Percentiles rank a stretch among this genome's conserved stretches.
Conservation (phyloP, 2,113 vertebrate genomes). For the Crypturellus undulatus region DNA sequence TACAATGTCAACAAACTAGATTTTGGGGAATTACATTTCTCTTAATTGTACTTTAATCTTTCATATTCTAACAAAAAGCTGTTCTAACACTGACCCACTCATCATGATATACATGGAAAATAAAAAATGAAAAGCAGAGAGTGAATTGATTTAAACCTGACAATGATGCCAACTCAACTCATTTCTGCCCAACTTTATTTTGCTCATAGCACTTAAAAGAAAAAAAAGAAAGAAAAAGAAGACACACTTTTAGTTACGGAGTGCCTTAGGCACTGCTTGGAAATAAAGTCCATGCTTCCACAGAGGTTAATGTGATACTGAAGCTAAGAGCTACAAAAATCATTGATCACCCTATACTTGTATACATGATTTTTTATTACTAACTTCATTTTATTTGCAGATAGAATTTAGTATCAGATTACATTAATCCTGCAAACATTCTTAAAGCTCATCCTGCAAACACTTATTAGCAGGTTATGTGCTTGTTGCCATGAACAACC, state of each 20-base stretch:
- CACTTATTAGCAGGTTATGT: constrained; percentile 17
- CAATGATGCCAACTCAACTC: not conserved
- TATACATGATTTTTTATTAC: not conserved
- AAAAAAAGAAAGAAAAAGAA: not conserved
- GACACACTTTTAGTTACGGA: not conserved
- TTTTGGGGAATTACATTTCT: not conserved
- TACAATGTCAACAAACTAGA: not conserved
- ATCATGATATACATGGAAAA: not conserved
- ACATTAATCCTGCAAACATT: constrained; percentile 8
- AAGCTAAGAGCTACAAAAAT: not conserved
- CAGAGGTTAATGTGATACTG: not conserved
- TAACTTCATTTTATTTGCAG: constrained; percentile 36
- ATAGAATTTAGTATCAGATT: not conserved
- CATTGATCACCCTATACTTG: not conserved
- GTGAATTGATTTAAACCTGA: not conserved
- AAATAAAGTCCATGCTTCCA: not conserved
- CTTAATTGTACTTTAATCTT: not conserved
- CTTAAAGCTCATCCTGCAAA: not conserved
- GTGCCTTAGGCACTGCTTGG: not conserved
- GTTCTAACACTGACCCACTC: not conserved
- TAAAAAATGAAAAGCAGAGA: not conserved
- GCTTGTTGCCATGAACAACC: constrained; percentile 40
- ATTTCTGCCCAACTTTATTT: not conserved
- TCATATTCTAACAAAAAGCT: not conserved
- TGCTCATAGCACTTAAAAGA: not conserved